Base-by-base conservation (phyloP, 2,797 vertebrate genomes). In the Pantherophis vulpinus region DNA sequence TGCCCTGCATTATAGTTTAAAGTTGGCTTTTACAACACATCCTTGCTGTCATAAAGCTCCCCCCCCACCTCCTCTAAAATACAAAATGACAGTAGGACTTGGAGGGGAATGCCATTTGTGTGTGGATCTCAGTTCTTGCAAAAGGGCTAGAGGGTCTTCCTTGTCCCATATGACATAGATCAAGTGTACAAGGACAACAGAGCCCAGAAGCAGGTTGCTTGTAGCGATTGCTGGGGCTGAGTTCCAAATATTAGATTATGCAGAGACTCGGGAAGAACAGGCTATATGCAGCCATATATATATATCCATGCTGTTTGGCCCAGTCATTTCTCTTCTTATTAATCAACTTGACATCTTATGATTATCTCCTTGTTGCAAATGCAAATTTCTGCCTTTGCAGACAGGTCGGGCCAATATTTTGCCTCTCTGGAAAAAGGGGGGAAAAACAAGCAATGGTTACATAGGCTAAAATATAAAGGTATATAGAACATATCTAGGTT, bases 1-100 rank as follows among this genome's bases (percentile, higher is more conserved):
- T 96, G 96, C 94, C 95, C 94, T 94, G 88, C 93, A 96, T 97
- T 58, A 42, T 63, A 87, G 96, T 95, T 94, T 51, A 87, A 93
- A 92, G 23, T 90, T 93, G 61, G 42, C 93, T 96, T 94, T 94
- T 94, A 93, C 93, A 95, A 96, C 95, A 70, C 93, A 92, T 86
- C 92, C 93, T 93, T 0, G 0, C 79, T 32, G 63, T 51, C 42
- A 88, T 91, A 92, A 93, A 88, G 91, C 96, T 94, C 58, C 7
- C 9, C 74, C 37, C 60, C 20, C 16, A 42, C 18, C 20, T 12
- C 37, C 29, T 92, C 94, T 96, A 94, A 94, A 95, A 94, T 54
- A 66, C 74, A 29, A 63, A 91, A 54, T 47, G 29, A 47, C 63
- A 42, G 16, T 51, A 42, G 51, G 54, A 90, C 91, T 93, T 56